These are phyloP conservation scores for Pachyuromys duprasi DNA, from an alignment of 2,797 vertebrate genomes.

Conservation along the genomic window DNA sequence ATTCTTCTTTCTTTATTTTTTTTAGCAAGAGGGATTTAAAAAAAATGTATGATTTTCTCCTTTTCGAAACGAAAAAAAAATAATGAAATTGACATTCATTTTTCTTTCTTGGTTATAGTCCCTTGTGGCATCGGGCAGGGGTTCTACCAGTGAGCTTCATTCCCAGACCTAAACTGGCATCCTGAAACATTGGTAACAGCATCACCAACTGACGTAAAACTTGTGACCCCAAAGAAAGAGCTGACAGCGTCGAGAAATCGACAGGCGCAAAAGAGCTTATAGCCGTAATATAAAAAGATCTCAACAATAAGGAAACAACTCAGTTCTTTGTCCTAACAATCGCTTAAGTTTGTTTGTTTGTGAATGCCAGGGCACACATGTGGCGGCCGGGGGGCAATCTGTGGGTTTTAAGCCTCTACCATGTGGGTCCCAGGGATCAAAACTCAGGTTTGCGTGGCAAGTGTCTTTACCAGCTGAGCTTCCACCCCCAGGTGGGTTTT, in stretches of 20 bases:
- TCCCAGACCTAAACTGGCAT: not conserved
- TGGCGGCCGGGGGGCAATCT: not conserved
- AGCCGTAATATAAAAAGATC: not conserved
- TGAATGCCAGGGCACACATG: not conserved
- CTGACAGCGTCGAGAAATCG: conserved; percentile 8
- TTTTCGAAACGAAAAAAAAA: not conserved
- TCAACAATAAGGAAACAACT: not conserved
- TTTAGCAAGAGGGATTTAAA: not conserved
- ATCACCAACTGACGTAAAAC: not conserved
- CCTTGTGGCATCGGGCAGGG: not conserved
- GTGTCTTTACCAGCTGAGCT: not conserved
- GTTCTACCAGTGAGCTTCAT: not conserved
- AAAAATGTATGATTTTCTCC: not conserved
- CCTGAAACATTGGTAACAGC: not conserved
- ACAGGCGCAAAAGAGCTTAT: not conserved
- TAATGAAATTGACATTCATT: not conserved
- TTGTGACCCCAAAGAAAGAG: conserved; percentile 47
- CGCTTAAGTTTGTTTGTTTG: not conserved
- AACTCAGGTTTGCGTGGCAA: not conserved
- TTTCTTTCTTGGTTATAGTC: not conserved
- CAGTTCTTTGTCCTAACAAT: not conserved
- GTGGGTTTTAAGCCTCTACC: not conserved
- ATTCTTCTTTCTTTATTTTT: not conserved
- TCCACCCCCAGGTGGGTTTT: not conserved
- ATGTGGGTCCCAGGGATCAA: not conserved